Percentiles rank a stretch among this genome's conserved stretches.
These are phyloP conservation scores for Drosophila kambysellisi DNA, from an alignment of 2,888 invertebrate genomes.

Conservation along the genomic window DNA sequence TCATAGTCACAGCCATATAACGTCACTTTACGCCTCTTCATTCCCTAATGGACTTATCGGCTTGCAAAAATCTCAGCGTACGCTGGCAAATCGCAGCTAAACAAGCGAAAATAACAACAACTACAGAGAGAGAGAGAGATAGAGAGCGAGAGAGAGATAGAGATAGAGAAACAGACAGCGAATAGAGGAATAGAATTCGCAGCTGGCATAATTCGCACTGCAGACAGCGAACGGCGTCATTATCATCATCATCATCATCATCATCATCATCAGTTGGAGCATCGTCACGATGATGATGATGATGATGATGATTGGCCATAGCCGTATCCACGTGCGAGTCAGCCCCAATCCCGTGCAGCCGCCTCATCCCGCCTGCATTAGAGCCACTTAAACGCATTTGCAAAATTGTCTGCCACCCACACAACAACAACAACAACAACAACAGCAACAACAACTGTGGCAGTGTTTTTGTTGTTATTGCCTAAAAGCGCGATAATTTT, in stretches of 20 bases:
- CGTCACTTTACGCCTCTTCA: slow-evolving; percentile 43
- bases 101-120: slow-evolving; percentile 40
- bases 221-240: slow-evolving; percentile 41
- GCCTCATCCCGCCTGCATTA: slow-evolving; percentile 78
- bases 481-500: slow-evolving; percentile 74
- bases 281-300: slow-evolving; percentile 5
- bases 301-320: slow-evolving; percentile 30
- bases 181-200: slow-evolving; percentile 9
- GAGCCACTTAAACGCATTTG: slow-evolving; percentile 80
- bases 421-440: slow-evolving; percentile 52
- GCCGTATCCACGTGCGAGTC: slow-evolving; percentile 72
- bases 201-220: slow-evolving; percentile 60
- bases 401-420: slow-evolving; percentile 76
- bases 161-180: slow-evolving; percentile 5
- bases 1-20: slow-evolving; percentile 52
- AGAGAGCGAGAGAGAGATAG: not conserved
- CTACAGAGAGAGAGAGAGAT: not conserved
- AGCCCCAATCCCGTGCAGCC: slow-evolving; percentile 32
- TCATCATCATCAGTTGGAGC: slow-evolving; percentile 10
- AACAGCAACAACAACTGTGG: slow-evolving; percentile 10
- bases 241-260: slow-evolving; percentile 18
- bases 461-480: slow-evolving; percentile 32
- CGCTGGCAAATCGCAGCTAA: slow-evolving; percentile 56
- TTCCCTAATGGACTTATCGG: slow-evolving; percentile 75
- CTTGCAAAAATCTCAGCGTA: slow-evolving; percentile 56